Percentiles rank a stretch among this genome's conserved stretches.
phyloP scores from a whole-genome alignment of 2,797 vertebrate genomes.

The Sebastes elongatus region DNA sequence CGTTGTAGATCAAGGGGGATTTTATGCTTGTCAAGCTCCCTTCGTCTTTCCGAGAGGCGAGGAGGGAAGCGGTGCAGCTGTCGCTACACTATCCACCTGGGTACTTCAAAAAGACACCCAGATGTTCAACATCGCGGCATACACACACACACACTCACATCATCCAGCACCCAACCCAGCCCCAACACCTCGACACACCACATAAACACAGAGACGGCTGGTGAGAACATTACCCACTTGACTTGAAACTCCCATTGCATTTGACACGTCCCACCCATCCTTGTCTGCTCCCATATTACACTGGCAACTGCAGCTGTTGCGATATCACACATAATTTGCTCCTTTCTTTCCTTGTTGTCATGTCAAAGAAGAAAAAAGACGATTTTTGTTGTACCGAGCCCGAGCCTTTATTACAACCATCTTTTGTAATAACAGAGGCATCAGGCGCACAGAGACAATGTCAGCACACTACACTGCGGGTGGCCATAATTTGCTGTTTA shows the following conservation, averaged over 20 bases:
- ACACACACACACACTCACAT: background rate
- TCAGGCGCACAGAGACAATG: background rate
- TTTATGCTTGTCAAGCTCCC: constrained; percentile 74
- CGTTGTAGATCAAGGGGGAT: constrained; percentile 63
- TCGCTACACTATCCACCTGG: constrained; percentile 71
- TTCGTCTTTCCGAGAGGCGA: constrained; percentile 56
- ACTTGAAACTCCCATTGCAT: constrained; percentile 62
- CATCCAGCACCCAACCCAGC: constrained; percentile 16
- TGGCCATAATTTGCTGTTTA: constrained; percentile 44
- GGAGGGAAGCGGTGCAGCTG: constrained; percentile 73
- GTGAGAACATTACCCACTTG: constrained; percentile 71
- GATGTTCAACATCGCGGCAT: constrained; percentile 65
- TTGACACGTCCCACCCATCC: constrained; percentile 60
- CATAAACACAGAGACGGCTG: constrained; percentile 27
- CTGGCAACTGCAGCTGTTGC: constrained; percentile 53
- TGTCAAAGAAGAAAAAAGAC: background rate
- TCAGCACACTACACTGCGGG: background rate
- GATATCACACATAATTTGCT: constrained; percentile 43
- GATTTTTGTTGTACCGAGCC: background rate
- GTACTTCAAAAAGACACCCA: constrained; percentile 79
- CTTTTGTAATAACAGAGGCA: background rate
- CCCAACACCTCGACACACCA: constrained; percentile 6
- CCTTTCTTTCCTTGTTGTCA: constrained; percentile 5
- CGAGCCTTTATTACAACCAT: background rate
- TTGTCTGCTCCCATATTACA: constrained; percentile 43